Evolutionary conservation across 2,888 invertebrate genomes (phyloP).

Genomic region (Morpho helenor): DNA sequence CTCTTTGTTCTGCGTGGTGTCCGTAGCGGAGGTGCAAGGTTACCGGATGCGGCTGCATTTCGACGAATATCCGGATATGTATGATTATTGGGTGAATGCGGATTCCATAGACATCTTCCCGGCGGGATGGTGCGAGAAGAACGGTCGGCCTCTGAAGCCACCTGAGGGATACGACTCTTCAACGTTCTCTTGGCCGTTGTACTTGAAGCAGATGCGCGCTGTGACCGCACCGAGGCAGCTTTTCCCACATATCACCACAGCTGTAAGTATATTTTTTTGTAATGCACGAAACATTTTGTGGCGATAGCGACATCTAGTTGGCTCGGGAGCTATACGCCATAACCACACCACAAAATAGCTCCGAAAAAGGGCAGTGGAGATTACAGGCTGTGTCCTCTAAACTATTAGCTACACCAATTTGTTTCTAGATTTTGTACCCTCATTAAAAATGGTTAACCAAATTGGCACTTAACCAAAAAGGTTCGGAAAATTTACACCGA

Average conservation of each 20-base stretch:
- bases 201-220: slow-evolving; percentile 86
- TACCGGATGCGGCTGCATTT: slow-evolving; percentile 93
- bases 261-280: slow-evolving; percentile 57
- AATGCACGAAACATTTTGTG: no score
- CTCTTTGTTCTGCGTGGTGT: slow-evolving; percentile 92
- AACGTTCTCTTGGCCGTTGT: slow-evolving; percentile 90
- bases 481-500: no score
- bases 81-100: slow-evolving; percentile 96
- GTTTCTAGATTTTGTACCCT: no score
- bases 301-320: no score
- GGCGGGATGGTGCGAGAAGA: slow-evolving; percentile 95
- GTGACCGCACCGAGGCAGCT: slow-evolving; percentile 88
- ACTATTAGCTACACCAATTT: no score
- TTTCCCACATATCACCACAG: slow-evolving; percentile 84
- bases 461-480: no score
- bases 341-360: no score
- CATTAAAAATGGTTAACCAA: no score
- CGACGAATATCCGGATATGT: slow-evolving; percentile 92
- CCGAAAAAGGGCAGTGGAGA: no score
- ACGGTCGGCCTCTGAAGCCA: slow-evolving; percentile 87
- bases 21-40: slow-evolving; percentile 89
- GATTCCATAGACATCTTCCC: slow-evolving; percentile 96
- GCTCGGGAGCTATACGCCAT: no score
- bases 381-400: no score
- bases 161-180: slow-evolving; percentile 83